phyloP scores from a whole-genome alignment of 2,797 vertebrate genomes.

The Rhinichthys osculus region DNA sequence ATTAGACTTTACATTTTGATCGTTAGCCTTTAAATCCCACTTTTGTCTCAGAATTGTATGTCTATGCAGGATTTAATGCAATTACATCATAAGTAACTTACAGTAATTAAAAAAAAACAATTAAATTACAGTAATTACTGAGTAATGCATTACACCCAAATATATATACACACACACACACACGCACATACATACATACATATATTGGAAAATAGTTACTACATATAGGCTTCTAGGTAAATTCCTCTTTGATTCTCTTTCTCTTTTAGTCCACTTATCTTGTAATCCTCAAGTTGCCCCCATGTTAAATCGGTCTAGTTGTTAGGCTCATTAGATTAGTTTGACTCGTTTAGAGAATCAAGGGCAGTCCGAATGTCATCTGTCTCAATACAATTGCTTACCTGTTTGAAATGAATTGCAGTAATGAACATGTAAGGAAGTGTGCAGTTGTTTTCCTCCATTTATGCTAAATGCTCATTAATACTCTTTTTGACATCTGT shows the following conservation, averaged over 20 bases:
- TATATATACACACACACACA: neutral
- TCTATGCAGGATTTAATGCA: neutral
- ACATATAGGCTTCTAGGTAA: neutral
- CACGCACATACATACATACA: too few species aligned
- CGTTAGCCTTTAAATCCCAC: too few species aligned
- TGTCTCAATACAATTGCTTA: neutral
- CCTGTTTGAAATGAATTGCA: neutral
- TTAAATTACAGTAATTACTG: neutral
- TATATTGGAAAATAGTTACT: neutral
- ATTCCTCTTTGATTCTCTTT: slow-evolving; percentile 9
- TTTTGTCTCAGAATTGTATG: too few species aligned
- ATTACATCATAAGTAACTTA: neutral
- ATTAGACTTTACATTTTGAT: neutral
- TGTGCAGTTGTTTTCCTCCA: neutral
- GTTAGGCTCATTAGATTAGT: slow-evolving; percentile 30
- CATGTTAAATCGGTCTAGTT: slow-evolving; percentile 50
- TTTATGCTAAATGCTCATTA: neutral
- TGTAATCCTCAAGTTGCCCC: slow-evolving; percentile 51
- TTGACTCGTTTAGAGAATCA: slow-evolving; percentile 15
- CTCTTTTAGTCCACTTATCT: slow-evolving; percentile 49
- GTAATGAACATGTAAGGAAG: neutral
- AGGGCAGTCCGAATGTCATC: slow-evolving; percentile 19
- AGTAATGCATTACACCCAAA: neutral
- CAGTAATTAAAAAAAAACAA: neutral
- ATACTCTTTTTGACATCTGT: slow-evolving; percentile 3